Evolutionary conservation across 2,888 invertebrate species (phyloP).

Genomic region (Mimas tiliae): DNA sequence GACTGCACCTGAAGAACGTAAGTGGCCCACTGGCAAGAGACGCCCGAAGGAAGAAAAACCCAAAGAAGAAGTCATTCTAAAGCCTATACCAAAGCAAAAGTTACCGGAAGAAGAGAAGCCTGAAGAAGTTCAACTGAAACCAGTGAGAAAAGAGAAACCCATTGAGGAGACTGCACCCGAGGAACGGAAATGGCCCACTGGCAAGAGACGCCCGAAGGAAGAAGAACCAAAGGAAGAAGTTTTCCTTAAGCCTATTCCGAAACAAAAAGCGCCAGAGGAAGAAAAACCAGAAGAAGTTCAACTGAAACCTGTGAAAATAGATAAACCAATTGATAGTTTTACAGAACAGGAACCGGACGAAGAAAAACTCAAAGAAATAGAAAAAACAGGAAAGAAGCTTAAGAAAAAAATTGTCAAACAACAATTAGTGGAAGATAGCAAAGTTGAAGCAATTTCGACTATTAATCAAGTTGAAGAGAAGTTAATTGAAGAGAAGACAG

Average conservation of each 20-base stretch:
- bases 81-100: slow-evolving; percentile 46
- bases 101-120: slow-evolving; percentile 56
- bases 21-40: slow-evolving; percentile 49
- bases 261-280: slow-evolving; percentile 38
- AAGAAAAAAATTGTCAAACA: slow-evolving; percentile 49
- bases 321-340: slow-evolving; percentile 44
- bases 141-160: slow-evolving; percentile 48
- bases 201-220: slow-evolving; percentile 40
- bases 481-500: slow-evolving; percentile 27
- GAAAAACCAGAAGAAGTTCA: slow-evolving; percentile 55
- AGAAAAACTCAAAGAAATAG: slow-evolving; percentile 70
- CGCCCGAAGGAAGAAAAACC: slow-evolving; percentile 49
- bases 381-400: slow-evolving; percentile 57
- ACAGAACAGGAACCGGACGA: slow-evolving; percentile 39
- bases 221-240: slow-evolving; percentile 49
- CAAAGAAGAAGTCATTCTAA: slow-evolving; percentile 53
- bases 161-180: slow-evolving; percentile 34
- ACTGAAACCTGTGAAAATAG: slow-evolving; percentile 53
- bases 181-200: slow-evolving; percentile 24
- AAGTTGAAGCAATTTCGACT: neutral
- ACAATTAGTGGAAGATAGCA: slow-evolving; percentile 37
- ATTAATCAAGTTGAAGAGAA: slow-evolving; percentile 8
- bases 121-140: slow-evolving; percentile 55
- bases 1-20: slow-evolving; percentile 45
- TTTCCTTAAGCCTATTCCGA: slow-evolving; percentile 65